Percentiles rank a stretch among this genome's conserved stretches.
Evolutionary conservation across 2,888 invertebrate species (phyloP).

Genomic region (Clitarchus hookeri): DNA sequence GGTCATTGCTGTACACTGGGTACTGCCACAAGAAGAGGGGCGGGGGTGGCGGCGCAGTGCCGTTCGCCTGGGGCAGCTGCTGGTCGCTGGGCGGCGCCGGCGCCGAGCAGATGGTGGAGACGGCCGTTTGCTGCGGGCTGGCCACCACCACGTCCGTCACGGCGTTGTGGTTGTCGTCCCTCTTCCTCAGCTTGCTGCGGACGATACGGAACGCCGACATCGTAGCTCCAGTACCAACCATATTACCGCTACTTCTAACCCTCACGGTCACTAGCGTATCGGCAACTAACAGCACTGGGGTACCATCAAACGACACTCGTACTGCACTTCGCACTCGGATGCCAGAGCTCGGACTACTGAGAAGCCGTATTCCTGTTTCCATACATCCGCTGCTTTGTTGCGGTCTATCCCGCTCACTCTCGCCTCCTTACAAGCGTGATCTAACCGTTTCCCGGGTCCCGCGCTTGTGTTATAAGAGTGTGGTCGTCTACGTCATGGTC

Average conservation of each 20-base stretch:
- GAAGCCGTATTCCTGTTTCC: background rate
- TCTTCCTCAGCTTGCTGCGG: slow-evolving; percentile 86
- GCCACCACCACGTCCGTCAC: slow-evolving; percentile 30
- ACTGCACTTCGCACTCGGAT: slow-evolving; percentile 14
- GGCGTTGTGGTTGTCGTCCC: slow-evolving; percentile 67
- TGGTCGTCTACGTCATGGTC: background rate
- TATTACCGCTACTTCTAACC: slow-evolving; percentile 56
- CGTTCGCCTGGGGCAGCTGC: slow-evolving; percentile 46
- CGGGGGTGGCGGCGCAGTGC: slow-evolving; percentile 52
- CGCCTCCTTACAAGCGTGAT: background rate
- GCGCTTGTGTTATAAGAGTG: slow-evolving; percentile 14
- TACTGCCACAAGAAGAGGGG: slow-evolving; percentile 82
- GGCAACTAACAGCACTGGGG: background rate
- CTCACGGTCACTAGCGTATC: background rate
- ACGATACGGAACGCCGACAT: slow-evolving; percentile 88
- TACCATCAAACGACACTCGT: background rate
- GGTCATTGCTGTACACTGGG: slow-evolving; percentile 78
- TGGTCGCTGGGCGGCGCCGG: slow-evolving; percentile 47
- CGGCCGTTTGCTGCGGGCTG: slow-evolving; percentile 36
- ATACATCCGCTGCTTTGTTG: background rate
- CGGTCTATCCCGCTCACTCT: background rate
- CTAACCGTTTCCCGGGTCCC: background rate
- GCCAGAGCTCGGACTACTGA: background rate
- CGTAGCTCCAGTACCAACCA: slow-evolving; percentile 81
- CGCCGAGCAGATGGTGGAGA: slow-evolving; percentile 43